These are phyloP conservation scores for Hipparchia semele DNA, from an alignment of 2,888 invertebrate genomes.

Conservation along the genomic window DNA sequence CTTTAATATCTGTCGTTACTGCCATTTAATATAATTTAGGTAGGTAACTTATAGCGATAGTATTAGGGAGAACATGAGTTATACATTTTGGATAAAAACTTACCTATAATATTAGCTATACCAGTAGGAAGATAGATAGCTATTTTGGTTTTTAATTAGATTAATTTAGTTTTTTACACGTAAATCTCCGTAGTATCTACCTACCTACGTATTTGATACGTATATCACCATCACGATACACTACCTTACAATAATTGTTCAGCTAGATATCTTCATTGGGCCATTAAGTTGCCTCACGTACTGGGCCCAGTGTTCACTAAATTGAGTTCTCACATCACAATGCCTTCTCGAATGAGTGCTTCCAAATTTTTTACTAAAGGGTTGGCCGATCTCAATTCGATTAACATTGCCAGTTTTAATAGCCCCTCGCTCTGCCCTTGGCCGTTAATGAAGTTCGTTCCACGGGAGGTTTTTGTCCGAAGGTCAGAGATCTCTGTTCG, in stretches of 20 bases:
- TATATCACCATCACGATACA: background rate
- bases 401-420: slow-evolving; percentile 63
- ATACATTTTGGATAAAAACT: too few species aligned
- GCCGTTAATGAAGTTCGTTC: slow-evolving; percentile 41
- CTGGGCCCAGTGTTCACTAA: slow-evolving; percentile 66
- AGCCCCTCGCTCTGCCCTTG: slow-evolving; percentile 48
- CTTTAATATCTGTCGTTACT: slow-evolving; percentile 1
- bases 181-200: background rate
- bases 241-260: slow-evolving; percentile 14
- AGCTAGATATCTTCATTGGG: slow-evolving; percentile 68
- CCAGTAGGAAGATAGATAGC: too few species aligned
- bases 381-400: slow-evolving; percentile 81
- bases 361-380: slow-evolving; percentile 80
- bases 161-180: too few species aligned
- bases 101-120: too few species aligned
- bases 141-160: too few species aligned
- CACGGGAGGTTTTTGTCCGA: slow-evolving; percentile 43
- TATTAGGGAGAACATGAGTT: background rate
- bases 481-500: slow-evolving; percentile 63
- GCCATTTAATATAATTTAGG: background rate
- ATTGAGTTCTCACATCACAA: slow-evolving; percentile 83
- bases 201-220: background rate
- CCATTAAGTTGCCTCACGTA: slow-evolving; percentile 65
- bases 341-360: slow-evolving; percentile 70
- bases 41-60: background rate